Evolutionary conservation across 2,113 vertebrate genomes (phyloP).

Genomic region (Dissostichus mawsoni): DNA sequence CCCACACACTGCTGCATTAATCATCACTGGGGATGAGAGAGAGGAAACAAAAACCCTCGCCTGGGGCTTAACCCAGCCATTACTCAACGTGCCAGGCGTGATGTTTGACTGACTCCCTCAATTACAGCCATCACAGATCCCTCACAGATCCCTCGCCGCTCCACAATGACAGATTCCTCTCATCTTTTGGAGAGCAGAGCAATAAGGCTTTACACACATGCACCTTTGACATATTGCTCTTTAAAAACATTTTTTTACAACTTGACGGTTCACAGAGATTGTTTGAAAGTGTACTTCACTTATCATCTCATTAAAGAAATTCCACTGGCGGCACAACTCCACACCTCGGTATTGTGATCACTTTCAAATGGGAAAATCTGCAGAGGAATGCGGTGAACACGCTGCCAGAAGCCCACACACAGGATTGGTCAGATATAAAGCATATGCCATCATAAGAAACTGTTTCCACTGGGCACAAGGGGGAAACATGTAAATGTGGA

Average conservation of each 20-base stretch:
- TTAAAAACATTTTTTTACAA: background rate
- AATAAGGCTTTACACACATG: slow-evolving; percentile 31
- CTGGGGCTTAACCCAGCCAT: slow-evolving; percentile 67
- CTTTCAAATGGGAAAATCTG: slow-evolving; percentile 78
- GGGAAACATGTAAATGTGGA: slow-evolving; percentile 74
- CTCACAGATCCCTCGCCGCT: slow-evolving; percentile 55
- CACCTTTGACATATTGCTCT: slow-evolving; percentile 40
- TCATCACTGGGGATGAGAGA: slow-evolving; percentile 73
- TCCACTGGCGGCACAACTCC: slow-evolving; percentile 49
- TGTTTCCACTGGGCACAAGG: slow-evolving; percentile 69
- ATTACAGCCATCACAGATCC: slow-evolving; percentile 68
- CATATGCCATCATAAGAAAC: slow-evolving; percentile 70
- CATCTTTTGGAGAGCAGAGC: slow-evolving; percentile 50
- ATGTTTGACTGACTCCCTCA: slow-evolving; percentile 76
- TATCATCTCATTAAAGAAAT: slow-evolving; percentile 58
- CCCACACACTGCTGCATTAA: slow-evolving; percentile 70
- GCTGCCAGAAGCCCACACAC: slow-evolving; percentile 74
- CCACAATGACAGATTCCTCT: slow-evolving; percentile 68
- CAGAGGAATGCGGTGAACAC: slow-evolving; percentile 64
- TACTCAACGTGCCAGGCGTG: slow-evolving; percentile 74
- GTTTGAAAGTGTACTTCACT: slow-evolving; percentile 51
- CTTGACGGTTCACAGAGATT: slow-evolving; percentile 15
- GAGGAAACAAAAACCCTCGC: slow-evolving; percentile 75
- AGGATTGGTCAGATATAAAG: slow-evolving; percentile 72
- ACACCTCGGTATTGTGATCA: slow-evolving; percentile 73